Conservation (phyloP, 2,113 vertebrate species). For the Osmerus mordax region DNA sequence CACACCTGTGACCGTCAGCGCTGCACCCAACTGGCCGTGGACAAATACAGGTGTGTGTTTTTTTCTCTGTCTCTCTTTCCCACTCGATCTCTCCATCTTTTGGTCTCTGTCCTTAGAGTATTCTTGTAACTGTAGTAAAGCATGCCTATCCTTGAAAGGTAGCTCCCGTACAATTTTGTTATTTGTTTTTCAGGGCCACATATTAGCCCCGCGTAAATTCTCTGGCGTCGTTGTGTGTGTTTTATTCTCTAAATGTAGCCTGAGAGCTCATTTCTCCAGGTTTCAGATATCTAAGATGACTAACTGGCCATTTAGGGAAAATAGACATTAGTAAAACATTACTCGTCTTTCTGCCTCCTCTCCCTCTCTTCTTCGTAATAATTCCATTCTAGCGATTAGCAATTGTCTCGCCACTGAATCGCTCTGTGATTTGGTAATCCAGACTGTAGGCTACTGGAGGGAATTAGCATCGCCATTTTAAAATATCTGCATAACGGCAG, state of each 20-base stretch:
- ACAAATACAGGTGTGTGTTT: constrained; percentile 52
- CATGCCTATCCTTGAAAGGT: constrained; percentile 13
- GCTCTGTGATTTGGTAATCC: constrained; percentile 62
- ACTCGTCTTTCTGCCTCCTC: constrained; percentile 16
- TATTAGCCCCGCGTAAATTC: constrained; percentile 35
- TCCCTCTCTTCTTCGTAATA: constrained; percentile 47
- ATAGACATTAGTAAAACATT: constrained; percentile 49
- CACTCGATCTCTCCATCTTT: too few relatives aligned
- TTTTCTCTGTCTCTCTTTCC: background rate
- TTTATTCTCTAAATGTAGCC: constrained; percentile 45
- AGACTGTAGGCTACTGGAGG: constrained; percentile 55
- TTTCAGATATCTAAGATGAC: constrained; percentile 48
- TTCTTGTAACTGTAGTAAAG: background rate
- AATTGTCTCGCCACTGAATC: constrained; percentile 56
- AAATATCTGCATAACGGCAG: constrained; percentile 51
- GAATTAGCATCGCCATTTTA: constrained; percentile 60
- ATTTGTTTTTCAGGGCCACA: constrained; percentile 19
- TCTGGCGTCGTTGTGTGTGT: constrained; percentile 37
- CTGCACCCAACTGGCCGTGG: constrained; percentile 44
- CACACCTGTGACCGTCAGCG: constrained; percentile 27
- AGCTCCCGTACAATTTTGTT: constrained; percentile 19
- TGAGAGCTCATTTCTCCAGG: constrained; percentile 28
- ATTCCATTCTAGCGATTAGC: constrained; percentile 52
- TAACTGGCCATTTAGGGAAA: constrained; percentile 54
- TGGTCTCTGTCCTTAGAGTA: too few relatives aligned